Base-by-base conservation (phyloP, 2,113 vertebrate genomes). In the Dasypus novemcinctus region DNA sequence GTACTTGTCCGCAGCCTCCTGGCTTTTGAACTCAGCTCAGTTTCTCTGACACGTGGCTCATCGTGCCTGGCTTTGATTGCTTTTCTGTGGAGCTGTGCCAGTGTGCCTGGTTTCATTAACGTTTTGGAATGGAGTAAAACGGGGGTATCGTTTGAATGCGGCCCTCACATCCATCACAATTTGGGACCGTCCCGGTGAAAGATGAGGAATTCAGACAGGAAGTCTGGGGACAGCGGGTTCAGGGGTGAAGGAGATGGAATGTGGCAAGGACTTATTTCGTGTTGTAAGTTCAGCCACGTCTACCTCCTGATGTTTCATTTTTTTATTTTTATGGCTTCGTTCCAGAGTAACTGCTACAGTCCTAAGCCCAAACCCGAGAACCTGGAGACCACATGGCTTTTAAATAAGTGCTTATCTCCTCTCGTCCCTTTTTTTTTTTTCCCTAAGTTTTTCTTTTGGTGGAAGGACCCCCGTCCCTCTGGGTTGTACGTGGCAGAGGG, bases 41-140 rank as follows among this genome's bases (percentile, higher is more conserved):
- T 91, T 69, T 74, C 97, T 97, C 93, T 96, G 93, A 97, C 95
- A 96, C 87, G n/a, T 3, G 68, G 96, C 75, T 85, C 90, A 1
- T n/a, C 80, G 57, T 15, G 69, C 91, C 92, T 76, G 10, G 81
- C 95, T 95, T 92, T 92, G 94, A 91, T 96, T 92, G 75, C 66
- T 93, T 31, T 75, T 66, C 95, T 78, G 38, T 97, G 96, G 96
- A 78, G 63, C 20, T 52, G 43, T 71, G 96, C 95, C 97, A 97
- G 63, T 78, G 54, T 85, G 88, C 96, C 96, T 97, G 94, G 88
- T 95, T 95, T 97, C 95, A 95, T 97, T 97, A 97, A 72, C 18
- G 63, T 92, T 95, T 94, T 96, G 96, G 96, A 97, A 97, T 91
- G 88, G 20, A 36, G 92, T 88, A 10, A 95, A 85, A 92, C 93